phyloP scores from a whole-genome alignment of 1,140 invertebrate genomes.

The Oppia nitens region DNA sequence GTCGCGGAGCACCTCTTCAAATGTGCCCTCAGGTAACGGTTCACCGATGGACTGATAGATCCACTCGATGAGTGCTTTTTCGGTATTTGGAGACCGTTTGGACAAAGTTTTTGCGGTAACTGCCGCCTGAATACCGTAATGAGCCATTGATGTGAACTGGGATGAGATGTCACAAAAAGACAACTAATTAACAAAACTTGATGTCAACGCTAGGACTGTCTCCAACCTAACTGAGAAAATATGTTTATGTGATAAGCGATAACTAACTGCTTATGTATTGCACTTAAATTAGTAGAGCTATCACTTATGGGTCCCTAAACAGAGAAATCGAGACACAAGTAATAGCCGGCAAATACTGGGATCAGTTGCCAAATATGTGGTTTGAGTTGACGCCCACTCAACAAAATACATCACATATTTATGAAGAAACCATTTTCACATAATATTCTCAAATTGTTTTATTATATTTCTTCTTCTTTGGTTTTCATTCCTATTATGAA shows the following conservation, averaged over 20 bases:
- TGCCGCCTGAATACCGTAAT: slow-evolving; percentile 10
- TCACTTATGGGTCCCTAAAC: too few species aligned
- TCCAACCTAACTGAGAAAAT: too few species aligned
- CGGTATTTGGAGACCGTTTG: slow-evolving; percentile 16
- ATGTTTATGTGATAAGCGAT: not conserved
- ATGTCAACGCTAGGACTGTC: not conserved
- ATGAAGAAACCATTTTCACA: too few species aligned
- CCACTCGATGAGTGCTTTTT: slow-evolving; percentile 15
- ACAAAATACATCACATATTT: too few species aligned
- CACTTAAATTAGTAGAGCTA: not conserved
- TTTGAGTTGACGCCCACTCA: too few species aligned
- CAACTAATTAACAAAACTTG: not conserved
- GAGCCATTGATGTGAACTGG: slow-evolving; percentile 1
- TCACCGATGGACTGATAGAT: slow-evolving; percentile 15
- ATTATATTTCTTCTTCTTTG: too few species aligned
- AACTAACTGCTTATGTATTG: not conserved
- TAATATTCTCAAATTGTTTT: too few species aligned
- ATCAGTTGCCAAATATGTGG: too few species aligned
- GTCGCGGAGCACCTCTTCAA: slow-evolving; percentile 31
- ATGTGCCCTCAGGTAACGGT: slow-evolving; percentile 15
- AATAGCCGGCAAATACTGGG: too few species aligned
- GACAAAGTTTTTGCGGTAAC: slow-evolving; percentile 13
- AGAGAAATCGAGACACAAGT: too few species aligned
- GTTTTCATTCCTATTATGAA: too few species aligned
- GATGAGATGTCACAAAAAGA: not conserved